A percentile compares a stretch with the other conserved stretches of the same genome.
Conservation (phyloP, 2,888 invertebrate genomes). For the Syrista parreyssii region DNA sequence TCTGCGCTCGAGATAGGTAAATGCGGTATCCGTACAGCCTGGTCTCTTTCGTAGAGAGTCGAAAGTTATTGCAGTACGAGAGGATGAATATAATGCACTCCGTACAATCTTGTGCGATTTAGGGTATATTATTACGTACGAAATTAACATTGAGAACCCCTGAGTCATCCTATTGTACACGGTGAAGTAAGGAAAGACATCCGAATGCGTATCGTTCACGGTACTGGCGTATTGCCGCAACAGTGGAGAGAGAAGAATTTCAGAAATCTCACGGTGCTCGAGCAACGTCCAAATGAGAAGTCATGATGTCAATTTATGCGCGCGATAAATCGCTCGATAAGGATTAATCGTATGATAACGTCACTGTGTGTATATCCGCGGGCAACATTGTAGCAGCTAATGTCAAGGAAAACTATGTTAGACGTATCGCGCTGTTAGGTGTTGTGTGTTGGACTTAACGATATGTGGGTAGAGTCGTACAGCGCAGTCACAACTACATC, state of each 20-base stretch:
- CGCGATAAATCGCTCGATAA: not conserved
- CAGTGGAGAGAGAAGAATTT: not conserved
- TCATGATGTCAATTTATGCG: not conserved
- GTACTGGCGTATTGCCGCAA: not conserved
- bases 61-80: not conserved
- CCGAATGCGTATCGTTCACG: not conserved
- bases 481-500: not conserved
- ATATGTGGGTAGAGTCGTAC: not conserved
- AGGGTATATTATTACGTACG: not conserved
- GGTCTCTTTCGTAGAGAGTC: not conserved
- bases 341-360: not conserved
- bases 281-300: not conserved
- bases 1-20: not conserved
- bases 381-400: slow-evolving; percentile 45
- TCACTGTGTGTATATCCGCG: not conserved
- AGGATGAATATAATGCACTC: not conserved
- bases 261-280: not conserved
- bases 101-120: not conserved
- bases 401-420: slow-evolving; percentile 48
- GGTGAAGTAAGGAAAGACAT: not conserved
- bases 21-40: not conserved
- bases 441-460: not conserved
- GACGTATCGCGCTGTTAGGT: slow-evolving; percentile 5
- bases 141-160: not conserved
- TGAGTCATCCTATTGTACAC: not conserved